Conservation (phyloP, 2,797 vertebrate species). For the Argyrosomus regius region DNA sequence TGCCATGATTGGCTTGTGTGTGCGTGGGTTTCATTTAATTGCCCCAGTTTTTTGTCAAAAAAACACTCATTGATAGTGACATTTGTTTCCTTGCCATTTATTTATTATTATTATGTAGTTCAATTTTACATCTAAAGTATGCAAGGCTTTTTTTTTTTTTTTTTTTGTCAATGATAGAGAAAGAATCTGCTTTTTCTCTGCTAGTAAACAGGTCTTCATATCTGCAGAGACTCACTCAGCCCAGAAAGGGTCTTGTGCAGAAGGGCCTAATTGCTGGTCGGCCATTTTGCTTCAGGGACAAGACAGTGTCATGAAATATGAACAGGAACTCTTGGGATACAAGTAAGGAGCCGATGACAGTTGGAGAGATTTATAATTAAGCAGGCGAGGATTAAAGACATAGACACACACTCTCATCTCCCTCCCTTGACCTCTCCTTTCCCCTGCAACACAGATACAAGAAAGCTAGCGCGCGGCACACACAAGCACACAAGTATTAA, state of each 20-base stretch:
- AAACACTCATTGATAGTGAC: not conserved
- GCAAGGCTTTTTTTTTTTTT: not conserved
- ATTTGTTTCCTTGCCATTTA: not conserved
- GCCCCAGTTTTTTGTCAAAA: constrained; percentile 13
- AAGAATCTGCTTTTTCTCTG: not conserved
- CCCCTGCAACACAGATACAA: constrained; percentile 20
- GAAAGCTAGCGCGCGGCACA: not conserved
- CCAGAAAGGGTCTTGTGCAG: constrained; percentile 47
- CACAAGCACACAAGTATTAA: constrained; percentile 46
- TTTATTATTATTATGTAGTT: constrained; percentile 10
- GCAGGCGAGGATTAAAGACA: constrained; percentile 77
- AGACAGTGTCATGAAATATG: constrained; percentile 75
- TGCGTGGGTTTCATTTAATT: constrained; percentile 43
- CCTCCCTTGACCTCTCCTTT: constrained; percentile 31
- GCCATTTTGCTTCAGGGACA: constrained; percentile 65
- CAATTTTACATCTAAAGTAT: not conserved
- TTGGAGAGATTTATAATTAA: constrained; percentile 85
- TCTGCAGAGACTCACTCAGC: constrained; percentile 44
- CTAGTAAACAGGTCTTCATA: constrained; percentile 51
- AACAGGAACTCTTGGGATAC: constrained; percentile 73
- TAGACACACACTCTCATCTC: constrained; percentile 40
- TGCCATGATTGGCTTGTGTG: constrained; percentile 9
- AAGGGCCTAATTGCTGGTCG: constrained; percentile 66
- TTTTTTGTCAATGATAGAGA: not conserved
- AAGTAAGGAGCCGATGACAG: constrained; percentile 71